phyloP scores from a whole-genome alignment of 2,888 invertebrate genomes.

The Cheilosia variabilis region DNA sequence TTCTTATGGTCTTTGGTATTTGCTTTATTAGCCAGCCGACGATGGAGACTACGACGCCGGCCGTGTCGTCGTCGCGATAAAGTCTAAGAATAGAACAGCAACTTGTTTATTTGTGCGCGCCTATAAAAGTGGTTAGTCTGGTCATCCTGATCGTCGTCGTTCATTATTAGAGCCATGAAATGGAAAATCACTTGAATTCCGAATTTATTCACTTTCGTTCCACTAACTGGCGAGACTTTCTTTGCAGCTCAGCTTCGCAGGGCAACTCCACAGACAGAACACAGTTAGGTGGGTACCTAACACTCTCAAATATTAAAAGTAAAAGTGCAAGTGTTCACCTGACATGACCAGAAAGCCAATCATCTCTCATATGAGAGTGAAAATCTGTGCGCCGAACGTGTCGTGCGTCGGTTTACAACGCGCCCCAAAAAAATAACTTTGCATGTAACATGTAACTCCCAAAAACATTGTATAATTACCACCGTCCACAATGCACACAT shows the following conservation, averaged over 20 bases:
- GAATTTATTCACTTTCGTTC: constrained; percentile 73
- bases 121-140: constrained; percentile 68
- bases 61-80: constrained; percentile 5
- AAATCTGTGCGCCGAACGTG: constrained; percentile 64
- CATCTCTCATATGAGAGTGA: constrained; percentile 37
- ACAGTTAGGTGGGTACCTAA: neutral
- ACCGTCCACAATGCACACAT: constrained; percentile 18
- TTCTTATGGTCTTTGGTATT: constrained; percentile 72
- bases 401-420: constrained; percentile 40
- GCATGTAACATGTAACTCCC: constrained; percentile 37
- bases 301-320: constrained; percentile 66
- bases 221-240: constrained; percentile 54
- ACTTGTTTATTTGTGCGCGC: constrained; percentile 64
- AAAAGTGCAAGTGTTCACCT: constrained; percentile 69
- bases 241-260: constrained; percentile 16
- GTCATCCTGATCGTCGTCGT: constrained; percentile 42
- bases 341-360: constrained; percentile 69
- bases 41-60: constrained; percentile 7
- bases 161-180: constrained; percentile 63
- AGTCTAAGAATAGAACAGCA: constrained; percentile 72
- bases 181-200: constrained; percentile 60
- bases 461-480: constrained; percentile 65
- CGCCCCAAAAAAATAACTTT: constrained; percentile 17
- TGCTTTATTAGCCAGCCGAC: constrained; percentile 69
- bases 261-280: neutral